Evolutionary conservation across 1,140 invertebrate genomes (phyloP), one percentile per base, ranked within the genome.

Genomic region (Oncopeltus fasciatus): DNA sequence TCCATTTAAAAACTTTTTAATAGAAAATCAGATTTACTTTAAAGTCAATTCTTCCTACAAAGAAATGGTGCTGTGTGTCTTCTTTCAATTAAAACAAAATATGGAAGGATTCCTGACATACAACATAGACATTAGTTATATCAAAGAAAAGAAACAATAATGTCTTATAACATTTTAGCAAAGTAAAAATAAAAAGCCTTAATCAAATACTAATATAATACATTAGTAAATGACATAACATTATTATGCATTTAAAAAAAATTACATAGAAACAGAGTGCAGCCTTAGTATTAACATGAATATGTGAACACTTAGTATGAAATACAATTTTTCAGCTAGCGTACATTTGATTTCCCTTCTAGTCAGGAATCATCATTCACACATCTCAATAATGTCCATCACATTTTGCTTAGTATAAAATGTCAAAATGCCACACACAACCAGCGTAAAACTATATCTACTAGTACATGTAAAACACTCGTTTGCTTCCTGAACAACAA

Each of bases 261-360:
- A 24, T 24, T 53, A 33, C 28, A 33, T 38, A 57, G 28, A 57
- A 38, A 57, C 56, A 57, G 56, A 57, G 56, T 57, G 56, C 56
- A 57, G 56, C 56, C 56, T 57, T 57, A 57, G 33, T 20, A 57
- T 18, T 8, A 9, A 3, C 5, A 18, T 49, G 9, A n/a, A 29
- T 33, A 28, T 12, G 56, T 57, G 56, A 57, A 57, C 56, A 38
- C 29, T 29, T 57, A 57, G n/a, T n/a, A n/a, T n/a, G 24, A 8
- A 21, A 24, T 53, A 26, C 12, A 24, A n/a, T n/a, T n/a, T n/a
- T n/a, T n/a, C n/a, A n/a, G n/a, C n/a, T n/a, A n/a, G n/a, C n/a
- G n/a, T n/a, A n/a, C n/a, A n/a, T n/a, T n/a, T n/a, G n/a, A n/a
- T n/a, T n/a, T n/a, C n/a, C n/a, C n/a, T n/a, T n/a, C n/a, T n/a